phyloP scores from a whole-genome alignment of 2,113 vertebrate species.

The Etheostoma cragini region DNA sequence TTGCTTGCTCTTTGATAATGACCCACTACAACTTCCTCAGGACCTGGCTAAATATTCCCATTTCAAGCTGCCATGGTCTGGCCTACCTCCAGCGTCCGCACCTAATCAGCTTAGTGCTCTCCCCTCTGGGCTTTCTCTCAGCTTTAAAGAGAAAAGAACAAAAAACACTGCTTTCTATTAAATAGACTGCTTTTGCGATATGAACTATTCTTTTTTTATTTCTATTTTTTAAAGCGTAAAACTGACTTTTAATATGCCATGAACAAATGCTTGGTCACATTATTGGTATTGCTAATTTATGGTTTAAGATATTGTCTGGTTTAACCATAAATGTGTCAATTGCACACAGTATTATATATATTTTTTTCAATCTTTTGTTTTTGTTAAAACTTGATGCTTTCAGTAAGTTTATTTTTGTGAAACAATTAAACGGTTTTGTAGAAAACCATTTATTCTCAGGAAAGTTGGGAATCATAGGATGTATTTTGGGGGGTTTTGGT shows the following conservation, averaged over 20 bases:
- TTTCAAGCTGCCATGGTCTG: conserved; percentile 44
- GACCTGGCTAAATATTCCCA: conserved; percentile 49
- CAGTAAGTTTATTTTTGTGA: background rate
- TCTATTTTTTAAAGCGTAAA: too few species aligned
- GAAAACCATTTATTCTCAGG: background rate
- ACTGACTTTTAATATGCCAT: background rate
- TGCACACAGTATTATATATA: background rate
- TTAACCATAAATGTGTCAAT: background rate
- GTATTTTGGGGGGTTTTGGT: background rate
- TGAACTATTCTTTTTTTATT: background rate
- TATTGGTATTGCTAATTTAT: background rate
- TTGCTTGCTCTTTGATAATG: conserved; percentile 51
- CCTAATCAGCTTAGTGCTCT: conserved; percentile 65
- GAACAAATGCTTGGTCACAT: background rate
- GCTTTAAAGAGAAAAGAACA: conserved; percentile 41
- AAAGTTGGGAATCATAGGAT: background rate
- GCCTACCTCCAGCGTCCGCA: conserved; percentile 52
- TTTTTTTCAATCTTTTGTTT: background rate
- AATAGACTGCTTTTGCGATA: conserved; percentile 11
- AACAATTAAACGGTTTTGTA: background rate
- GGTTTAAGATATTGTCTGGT: background rate
- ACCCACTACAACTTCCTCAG: conserved; percentile 52
- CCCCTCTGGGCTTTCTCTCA: conserved; percentile 17
- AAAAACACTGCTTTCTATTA: background rate
- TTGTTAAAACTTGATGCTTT: background rate